These are phyloP conservation scores for Mechanitis mazaeus DNA, from an alignment of 2,888 invertebrate genomes.

Conservation along the genomic window DNA sequence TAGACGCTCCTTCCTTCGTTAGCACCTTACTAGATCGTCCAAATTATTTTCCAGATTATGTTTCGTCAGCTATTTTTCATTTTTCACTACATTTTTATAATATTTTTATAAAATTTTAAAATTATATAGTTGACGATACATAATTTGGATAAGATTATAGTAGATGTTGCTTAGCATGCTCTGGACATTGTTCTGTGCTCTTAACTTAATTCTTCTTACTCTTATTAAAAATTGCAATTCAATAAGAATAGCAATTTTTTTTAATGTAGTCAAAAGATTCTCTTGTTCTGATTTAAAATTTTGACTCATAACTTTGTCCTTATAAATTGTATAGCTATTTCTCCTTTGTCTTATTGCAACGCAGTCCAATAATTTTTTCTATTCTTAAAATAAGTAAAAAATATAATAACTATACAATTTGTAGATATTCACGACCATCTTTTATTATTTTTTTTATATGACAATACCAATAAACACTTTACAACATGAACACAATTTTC, in stretches of 20 bases:
- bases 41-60: slow-evolving; percentile 56
- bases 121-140: slow-evolving; percentile 41
- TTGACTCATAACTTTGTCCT: slow-evolving; percentile 38
- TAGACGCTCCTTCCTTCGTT: slow-evolving; percentile 76
- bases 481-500: slow-evolving; percentile 24
- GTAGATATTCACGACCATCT: slow-evolving; percentile 24
- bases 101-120: slow-evolving; percentile 15
- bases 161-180: slow-evolving; percentile 63
- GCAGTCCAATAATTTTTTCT: too few species aligned
- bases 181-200: slow-evolving; percentile 51
- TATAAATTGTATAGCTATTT: slow-evolving; percentile 29
- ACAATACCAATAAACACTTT: slow-evolving; percentile 30
- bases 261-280: background rate
- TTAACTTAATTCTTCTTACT: slow-evolving; percentile 8
- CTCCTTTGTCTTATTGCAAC: slow-evolving; percentile 13
- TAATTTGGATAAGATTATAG: slow-evolving; percentile 44
- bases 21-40: slow-evolving; percentile 76
- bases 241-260: background rate
- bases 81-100: slow-evolving; percentile 14
- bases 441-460: slow-evolving; percentile 18
- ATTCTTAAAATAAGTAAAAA: background rate
- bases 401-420: slow-evolving; percentile 27
- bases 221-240: background rate
- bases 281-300: slow-evolving; percentile 5
- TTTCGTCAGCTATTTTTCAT: slow-evolving; percentile 45